A percentile compares a stretch with the other conserved stretches of the same genome.
Conservation (phyloP, 1,140 invertebrate species). For the Notospermus geniculatus region DNA sequence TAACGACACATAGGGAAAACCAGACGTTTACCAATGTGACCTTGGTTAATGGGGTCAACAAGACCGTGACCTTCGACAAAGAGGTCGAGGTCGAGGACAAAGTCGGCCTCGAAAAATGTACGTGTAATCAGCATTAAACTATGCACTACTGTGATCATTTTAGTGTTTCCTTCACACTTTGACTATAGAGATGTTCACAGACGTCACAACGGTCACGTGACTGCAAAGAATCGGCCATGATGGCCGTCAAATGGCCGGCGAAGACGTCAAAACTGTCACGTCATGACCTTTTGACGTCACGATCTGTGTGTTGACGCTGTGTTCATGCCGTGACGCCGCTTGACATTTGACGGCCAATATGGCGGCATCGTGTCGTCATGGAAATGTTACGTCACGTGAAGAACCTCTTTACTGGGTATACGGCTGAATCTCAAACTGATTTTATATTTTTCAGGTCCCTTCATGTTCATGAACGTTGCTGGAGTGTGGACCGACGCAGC, state of each 20-base stretch:
- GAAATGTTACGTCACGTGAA: too few species aligned
- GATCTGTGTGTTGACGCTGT: too few species aligned
- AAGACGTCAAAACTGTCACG: too few species aligned
- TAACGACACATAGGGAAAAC: constrained; percentile 15
- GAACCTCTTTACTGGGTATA: too few species aligned
- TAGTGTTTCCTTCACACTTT: background rate
- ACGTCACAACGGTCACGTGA: too few species aligned
- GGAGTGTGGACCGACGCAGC: constrained; percentile 48
- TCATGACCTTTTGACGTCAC: too few species aligned
- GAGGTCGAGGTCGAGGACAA: constrained; percentile 8
- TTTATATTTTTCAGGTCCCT: constrained; percentile 20
- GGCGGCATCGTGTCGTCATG: too few species aligned
- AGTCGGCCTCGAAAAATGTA: constrained; percentile 17
- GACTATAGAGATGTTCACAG: background rate
- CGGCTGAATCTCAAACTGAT: too few species aligned
- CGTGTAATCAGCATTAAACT: constrained; percentile 9
- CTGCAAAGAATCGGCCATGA: too few species aligned
- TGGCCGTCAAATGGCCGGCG: too few species aligned
- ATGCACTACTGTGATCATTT: background rate
- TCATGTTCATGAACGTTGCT: constrained; percentile 23
- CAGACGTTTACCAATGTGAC: constrained; percentile 22
- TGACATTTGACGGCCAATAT: too few species aligned
- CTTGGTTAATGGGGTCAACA: constrained; percentile 2
- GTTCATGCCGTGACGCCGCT: too few species aligned
- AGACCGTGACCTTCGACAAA: constrained; percentile 3